Evolutionary conservation across 2,888 invertebrate genomes (phyloP), one percentile per base, ranked within the genome.

Genomic region (Ormyrus nitidulus): DNA sequence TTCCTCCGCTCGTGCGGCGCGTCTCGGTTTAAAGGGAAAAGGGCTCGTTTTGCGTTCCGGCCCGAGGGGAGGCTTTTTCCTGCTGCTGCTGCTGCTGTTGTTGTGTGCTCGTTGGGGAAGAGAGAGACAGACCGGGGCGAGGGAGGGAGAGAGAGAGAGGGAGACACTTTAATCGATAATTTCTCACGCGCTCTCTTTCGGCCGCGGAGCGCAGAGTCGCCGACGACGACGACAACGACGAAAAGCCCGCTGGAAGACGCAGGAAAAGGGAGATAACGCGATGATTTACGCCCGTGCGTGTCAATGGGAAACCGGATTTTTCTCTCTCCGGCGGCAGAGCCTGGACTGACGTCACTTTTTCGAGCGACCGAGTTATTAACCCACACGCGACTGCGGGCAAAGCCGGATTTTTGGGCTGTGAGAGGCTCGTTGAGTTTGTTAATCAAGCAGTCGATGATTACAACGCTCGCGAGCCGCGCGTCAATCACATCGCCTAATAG

Each of bases 151-250:
- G 72, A 51, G 66, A 44, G 68, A 69, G 66, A 78, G 61, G 59
- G 8, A 46, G 66, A 69, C 44, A 64, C 74, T 71, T 80, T 84
- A 84, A 84, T 85, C 84, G 84, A 84, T 84, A 84, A 85, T 85
- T 84, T 83, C 83, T 82, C 83, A 72, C 78, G 78, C 75, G 81
- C 62, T 62, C 74, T 13, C 71, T 68, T 74, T 76, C 71, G 75
- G 66, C 70, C 66, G 9, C 11, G 59, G 53, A n/a, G 62, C 46
- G 62, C 66, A 53, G 59, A 56, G 34, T 70, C 53, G 46, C 8
- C 11, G 53, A 53, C 34, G 34, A 34, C 34, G 34, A 34, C 34
- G 53, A 53, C 19, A 19, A 19, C 46, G 54, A 9, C 49, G 59
- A 54, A 62, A 46, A 53, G 53, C n/a, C n/a, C 34, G 34, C 34